These are phyloP conservation scores for Nycticryphes semicollaris DNA, from an alignment of 2,113 vertebrate species.

Conservation along the genomic window DNA sequence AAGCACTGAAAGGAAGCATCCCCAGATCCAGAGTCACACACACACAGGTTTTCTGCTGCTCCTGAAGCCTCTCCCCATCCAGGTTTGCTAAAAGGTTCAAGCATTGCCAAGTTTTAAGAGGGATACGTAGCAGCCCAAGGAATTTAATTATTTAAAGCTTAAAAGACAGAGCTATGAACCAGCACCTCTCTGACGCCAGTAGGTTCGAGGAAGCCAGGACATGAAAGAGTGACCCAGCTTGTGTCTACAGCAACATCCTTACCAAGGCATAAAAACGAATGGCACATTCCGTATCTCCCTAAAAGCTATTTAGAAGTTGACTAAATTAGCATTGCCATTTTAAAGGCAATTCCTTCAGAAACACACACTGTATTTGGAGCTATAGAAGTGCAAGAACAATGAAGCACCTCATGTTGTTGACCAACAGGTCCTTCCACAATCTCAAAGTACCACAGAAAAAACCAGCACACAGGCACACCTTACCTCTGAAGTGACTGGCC, in stretches of 20 bases:
- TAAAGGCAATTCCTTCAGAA: not conserved
- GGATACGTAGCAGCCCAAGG: not conserved
- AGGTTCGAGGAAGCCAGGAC: not conserved
- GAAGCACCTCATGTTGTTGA: not conserved
- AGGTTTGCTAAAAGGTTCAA: not conserved
- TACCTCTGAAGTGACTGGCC: not conserved
- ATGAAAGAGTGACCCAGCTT: not conserved
- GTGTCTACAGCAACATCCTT: not conserved
- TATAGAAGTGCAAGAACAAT: not conserved
- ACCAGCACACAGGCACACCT: not conserved
- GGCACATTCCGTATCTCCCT: not conserved
- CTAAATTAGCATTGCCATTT: not conserved
- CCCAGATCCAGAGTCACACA: not conserved
- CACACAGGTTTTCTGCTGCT: not conserved
- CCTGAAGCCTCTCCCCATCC: not conserved
- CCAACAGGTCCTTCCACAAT: not conserved
- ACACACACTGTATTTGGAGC: not conserved
- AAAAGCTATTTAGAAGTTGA: not conserved
- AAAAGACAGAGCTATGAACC: not conserved
- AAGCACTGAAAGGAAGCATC: not conserved
- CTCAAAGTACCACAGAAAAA: not conserved
- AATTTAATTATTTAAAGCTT: slow-evolving; percentile 33
- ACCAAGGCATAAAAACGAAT: not conserved
- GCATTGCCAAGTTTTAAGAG: not conserved
- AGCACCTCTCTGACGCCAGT: not conserved